phyloP scores from a whole-genome alignment of 2,888 invertebrate genomes.

The Caenorhabditis sulstoni region DNA sequence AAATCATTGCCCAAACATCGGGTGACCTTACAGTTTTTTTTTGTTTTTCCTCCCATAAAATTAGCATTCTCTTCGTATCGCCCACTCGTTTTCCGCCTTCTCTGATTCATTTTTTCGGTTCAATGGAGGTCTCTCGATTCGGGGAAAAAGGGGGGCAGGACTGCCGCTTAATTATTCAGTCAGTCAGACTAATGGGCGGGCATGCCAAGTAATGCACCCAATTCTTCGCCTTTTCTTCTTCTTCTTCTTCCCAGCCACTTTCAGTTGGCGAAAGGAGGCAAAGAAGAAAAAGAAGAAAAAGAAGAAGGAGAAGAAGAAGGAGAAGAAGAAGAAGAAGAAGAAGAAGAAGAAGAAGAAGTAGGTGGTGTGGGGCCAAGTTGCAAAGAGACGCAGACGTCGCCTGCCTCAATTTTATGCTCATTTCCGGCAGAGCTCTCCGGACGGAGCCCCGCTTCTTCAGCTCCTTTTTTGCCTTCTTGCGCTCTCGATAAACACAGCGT shows the following conservation, averaged over 20 bases:
- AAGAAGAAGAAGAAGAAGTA: no score
- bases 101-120: slow-evolving; percentile 32
- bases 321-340: no score
- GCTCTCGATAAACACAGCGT: slow-evolving; percentile 31
- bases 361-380: no score
- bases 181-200: slow-evolving; percentile 47
- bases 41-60: slow-evolving; percentile 10
- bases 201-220: slow-evolving; percentile 52
- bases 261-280: slow-evolving; percentile 1
- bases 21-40: no score
- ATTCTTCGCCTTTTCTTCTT: slow-evolving; percentile 38
- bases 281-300: no score
- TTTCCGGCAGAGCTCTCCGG: slow-evolving; percentile 23
- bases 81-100: slow-evolving; percentile 7
- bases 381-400: slow-evolving; percentile 9
- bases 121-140: slow-evolving; percentile 28
- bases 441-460: slow-evolving; percentile 4
- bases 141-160: slow-evolving; percentile 3
- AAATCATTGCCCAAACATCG: no score
- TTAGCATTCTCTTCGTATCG: slow-evolving; percentile 16
- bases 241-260: slow-evolving; percentile 11
- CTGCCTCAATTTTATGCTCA: slow-evolving; percentile 25
- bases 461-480: slow-evolving; percentile 15
- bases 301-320: no score
- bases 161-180: slow-evolving; percentile 45